These are phyloP conservation scores for Actinia equina DNA, from an alignment of 64 coral and sea anemone species.

Conservation along the genomic window DNA sequence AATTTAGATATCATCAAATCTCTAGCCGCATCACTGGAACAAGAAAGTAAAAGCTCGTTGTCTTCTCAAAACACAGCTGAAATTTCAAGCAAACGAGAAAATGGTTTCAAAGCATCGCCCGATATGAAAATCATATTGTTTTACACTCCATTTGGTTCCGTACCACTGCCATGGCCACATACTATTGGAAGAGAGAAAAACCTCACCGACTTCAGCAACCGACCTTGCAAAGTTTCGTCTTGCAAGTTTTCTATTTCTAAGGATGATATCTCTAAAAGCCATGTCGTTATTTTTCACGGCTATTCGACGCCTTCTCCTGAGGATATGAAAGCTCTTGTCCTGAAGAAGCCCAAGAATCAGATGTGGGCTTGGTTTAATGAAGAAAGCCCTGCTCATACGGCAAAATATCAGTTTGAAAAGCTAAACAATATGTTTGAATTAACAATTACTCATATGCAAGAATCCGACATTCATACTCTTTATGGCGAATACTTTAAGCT, in stretches of 20 bases:
- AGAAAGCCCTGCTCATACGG: constrained; percentile 25
- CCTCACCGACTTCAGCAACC: background rate
- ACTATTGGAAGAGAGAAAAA: background rate
- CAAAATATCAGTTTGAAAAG: background rate
- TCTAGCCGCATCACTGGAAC: too few species aligned
- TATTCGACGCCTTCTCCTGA: background rate
- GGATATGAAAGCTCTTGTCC: background rate
- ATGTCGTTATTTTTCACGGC: constrained; percentile 35
- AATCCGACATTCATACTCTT: constrained; percentile 48
- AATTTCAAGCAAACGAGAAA: too few species aligned
- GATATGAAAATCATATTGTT: constrained; percentile 30
- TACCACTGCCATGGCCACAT: background rate
- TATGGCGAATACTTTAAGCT: constrained; percentile 26
- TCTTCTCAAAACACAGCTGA: too few species aligned
- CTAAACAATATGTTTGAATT: constrained; percentile 48
- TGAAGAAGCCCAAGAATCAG: constrained; percentile 7
- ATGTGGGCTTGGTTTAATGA: constrained; percentile 50
- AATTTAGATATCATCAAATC: too few species aligned
- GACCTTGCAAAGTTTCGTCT: background rate
- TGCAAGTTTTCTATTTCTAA: background rate
- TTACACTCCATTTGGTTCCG: constrained; percentile 25
- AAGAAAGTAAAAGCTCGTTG: too few species aligned
- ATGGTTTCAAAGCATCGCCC: too few species aligned
- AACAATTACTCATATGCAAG: constrained; percentile 48
- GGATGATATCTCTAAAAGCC: constrained; percentile 23